Conservation (phyloP, 2,113 vertebrate species). For the Hipposideros armiger region DNA sequence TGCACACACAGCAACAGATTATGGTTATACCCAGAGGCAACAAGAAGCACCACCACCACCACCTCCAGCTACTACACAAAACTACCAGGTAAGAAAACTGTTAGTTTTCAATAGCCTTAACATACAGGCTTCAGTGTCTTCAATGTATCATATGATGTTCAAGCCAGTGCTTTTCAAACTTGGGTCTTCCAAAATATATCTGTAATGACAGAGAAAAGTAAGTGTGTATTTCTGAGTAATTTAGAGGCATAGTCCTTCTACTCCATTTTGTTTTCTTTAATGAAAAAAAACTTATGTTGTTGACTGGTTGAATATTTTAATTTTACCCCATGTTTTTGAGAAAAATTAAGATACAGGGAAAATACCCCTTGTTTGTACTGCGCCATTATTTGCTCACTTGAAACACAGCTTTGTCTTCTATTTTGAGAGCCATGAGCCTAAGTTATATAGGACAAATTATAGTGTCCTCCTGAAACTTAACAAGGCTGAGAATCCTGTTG, state of each 20-base stretch:
- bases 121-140: not conserved
- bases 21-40: slow-evolving; percentile 96
- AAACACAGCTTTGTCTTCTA: not conserved
- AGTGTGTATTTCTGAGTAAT: slow-evolving; percentile 1
- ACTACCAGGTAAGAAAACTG: slow-evolving; percentile 94
- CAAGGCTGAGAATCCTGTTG: not conserved
- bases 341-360: slow-evolving; percentile 12
- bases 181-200: slow-evolving; percentile 19
- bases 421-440: not conserved
- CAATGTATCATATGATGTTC: not conserved
- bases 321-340: slow-evolving; percentile 4
- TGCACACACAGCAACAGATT: slow-evolving; percentile 94
- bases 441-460: not conserved
- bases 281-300: not conserved
- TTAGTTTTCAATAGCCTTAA: not conserved
- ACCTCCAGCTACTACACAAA: slow-evolving; percentile 97
- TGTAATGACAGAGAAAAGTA: not conserved
- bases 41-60: slow-evolving; percentile 97
- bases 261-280: not conserved
- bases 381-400: not conserved
- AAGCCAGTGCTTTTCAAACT: not conserved
- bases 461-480: not conserved
- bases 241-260: not conserved
- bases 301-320: slow-evolving; percentile 47
- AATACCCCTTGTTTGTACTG: not conserved